Conservation (phyloP, 2,113 vertebrate species). For the Percopsis transmontana region DNA sequence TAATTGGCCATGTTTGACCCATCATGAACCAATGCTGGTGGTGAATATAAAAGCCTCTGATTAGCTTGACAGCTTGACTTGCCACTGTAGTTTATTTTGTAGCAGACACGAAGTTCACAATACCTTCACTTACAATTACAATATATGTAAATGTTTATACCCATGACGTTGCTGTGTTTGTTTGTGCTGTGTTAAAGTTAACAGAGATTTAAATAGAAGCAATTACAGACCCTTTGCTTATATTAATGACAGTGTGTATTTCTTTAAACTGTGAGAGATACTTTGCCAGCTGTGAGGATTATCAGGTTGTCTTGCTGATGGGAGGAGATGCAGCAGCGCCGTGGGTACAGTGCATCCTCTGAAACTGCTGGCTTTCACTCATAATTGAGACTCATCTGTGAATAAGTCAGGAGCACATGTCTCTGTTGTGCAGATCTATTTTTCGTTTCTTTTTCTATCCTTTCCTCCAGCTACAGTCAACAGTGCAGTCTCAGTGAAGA, state of each 20-base stretch:
- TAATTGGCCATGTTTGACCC: no score
- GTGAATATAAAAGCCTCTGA: no score
- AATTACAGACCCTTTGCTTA: no score
- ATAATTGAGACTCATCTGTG: slow-evolving; percentile 24
- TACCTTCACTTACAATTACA: no score
- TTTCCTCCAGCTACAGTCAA: slow-evolving; percentile 29
- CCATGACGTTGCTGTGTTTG: no score
- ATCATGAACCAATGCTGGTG: no score
- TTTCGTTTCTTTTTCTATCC: not conserved
- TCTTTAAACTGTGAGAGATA: not conserved
- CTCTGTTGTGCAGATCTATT: slow-evolving; percentile 9
- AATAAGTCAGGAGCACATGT: slow-evolving; percentile 28
- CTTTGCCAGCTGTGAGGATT: not conserved
- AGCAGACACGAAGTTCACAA: no score
- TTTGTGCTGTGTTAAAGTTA: no score
- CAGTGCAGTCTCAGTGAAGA: slow-evolving; percentile 42
- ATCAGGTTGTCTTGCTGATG: slow-evolving; percentile 2
- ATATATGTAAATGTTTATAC: no score
- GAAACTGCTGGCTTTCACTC: slow-evolving; percentile 14
- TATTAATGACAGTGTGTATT: not conserved
- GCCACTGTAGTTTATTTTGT: no score
- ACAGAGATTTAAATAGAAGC: no score
- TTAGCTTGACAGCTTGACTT: no score
- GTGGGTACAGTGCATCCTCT: not conserved
- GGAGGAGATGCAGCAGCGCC: not conserved